Base-by-base conservation (phyloP, 2,113 vertebrate genomes). In the Acrocephalus kingi region DNA sequence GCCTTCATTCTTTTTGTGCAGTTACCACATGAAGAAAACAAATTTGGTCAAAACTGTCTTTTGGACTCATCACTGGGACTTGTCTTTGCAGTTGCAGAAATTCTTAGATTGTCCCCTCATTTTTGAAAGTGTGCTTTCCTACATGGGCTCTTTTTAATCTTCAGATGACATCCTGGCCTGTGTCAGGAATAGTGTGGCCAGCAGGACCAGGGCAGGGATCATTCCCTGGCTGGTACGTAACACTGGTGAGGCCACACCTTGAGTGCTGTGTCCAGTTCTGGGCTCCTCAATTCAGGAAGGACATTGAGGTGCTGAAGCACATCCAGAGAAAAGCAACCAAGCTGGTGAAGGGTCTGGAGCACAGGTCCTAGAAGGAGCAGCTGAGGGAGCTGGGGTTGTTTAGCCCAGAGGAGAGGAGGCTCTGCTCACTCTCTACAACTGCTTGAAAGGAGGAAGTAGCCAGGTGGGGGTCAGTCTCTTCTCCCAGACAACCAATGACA, bases 181-280 rank as follows among this genome's bases (percentile, higher is more conserved):
- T 27, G 13, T 27, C 49, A 72, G 51, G 4, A 43, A 19, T 1
- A 43, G 7, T 6, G 43, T 15, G 31, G 25, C 35, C 43, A 51
- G 21, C 43, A 64, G 35, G 21, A 37, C 25, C 52, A 51, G 35
- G 25, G 25, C 27, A 43, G 25, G 11, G 13, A 51, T 19, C 56
- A 14, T 33, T 6, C 14, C 21, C 11, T 1, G 1, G 3, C 9
- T 1, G 0, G 4, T 27, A 21, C 30, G 55, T 13, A 24, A 3
- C 23, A 9, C 10, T 54, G 12, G 19, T 28, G 22, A 78, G 55
- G 55, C 39, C 7, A 9, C 23, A 46, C 13, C 27, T 52, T 4
- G 18, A 61, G 27, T 23, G 0, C 22, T 23, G 9, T 45, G 37
- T 27, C 54, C n/a, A 48, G 10, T 55, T 54, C 48, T 62, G 39